A percentile compares a stretch with the other conserved stretches of the same genome.
These are phyloP conservation scores for Anoplolepis gracilipes DNA, from an alignment of 1,140 invertebrate species.

Conservation along the genomic window DNA sequence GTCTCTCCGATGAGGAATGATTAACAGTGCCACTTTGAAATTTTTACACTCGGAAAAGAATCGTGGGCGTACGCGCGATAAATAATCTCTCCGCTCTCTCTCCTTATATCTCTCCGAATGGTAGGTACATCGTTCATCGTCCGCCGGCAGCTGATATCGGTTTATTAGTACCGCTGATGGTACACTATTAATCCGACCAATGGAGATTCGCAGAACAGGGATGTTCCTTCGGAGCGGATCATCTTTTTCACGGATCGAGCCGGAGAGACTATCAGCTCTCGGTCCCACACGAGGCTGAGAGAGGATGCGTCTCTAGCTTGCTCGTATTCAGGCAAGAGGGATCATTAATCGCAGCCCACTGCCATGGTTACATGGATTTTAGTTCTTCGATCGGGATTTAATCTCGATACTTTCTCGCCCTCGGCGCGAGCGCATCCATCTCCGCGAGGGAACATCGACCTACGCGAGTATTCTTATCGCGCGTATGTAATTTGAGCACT, in stretches of 20 bases:
- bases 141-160: constrained; percentile 50
- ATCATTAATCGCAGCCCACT: constrained; percentile 56
- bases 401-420: constrained; percentile 42
- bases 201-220: constrained; percentile 16
- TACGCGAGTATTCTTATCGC: constrained; percentile 5
- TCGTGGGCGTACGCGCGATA: neutral
- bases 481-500: neutral
- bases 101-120: constrained; percentile 23
- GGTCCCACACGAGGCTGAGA: constrained; percentile 19
- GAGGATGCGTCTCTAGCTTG: constrained; percentile 8
- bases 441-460: neutral
- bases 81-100: constrained; percentile 37
- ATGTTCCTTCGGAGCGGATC: constrained; percentile 8
- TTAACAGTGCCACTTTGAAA: constrained; percentile 15
- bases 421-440: constrained; percentile 34
- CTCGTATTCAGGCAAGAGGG: constrained; percentile 15
- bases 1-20: constrained; percentile 32
- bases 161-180: constrained; percentile 49
- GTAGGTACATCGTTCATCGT: constrained; percentile 50
- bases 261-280: constrained; percentile 26
- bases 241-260: constrained; percentile 28
- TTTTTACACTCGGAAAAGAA: constrained; percentile 29
- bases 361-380: constrained; percentile 56
- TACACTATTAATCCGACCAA: constrained; percentile 44
- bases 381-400: constrained; percentile 48